Evolutionary conservation across 2,888 invertebrate species (phyloP), one percentile per base, ranked within the genome.

Genomic region (Endotricha flammealis): DNA sequence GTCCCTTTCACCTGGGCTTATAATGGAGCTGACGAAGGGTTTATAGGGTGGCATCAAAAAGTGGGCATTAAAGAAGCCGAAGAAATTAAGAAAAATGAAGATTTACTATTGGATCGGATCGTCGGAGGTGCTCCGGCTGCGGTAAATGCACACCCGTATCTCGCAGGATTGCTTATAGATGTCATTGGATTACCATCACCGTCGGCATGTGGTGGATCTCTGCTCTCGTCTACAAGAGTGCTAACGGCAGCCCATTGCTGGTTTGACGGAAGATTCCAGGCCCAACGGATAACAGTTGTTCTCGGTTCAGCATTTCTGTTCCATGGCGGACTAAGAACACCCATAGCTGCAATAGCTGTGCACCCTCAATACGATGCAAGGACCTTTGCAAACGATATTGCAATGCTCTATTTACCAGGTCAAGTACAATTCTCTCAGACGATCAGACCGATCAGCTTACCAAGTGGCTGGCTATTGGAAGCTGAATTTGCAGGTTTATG

Each of bases 231-330:
- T 8, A 56, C 51, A 5, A 71, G 68, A 44, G 57, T 80, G 2
- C 42, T 81, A 5, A 80, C 81, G 5, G 81, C 81, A 1, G 81
- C 81, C 6, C 81, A 81, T 46, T 81, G 81, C 48, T 81, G 78
- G 77, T 59, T 48, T 36, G 78, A 79, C 36, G 78, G 78, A 25
- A 47, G 58, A 34, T 55, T 58, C 42, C 67, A 68, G 47, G 81
- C 75, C 4, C 62, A 59, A 55, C 57, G 63, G 12, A 65, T 79
- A 43, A 73, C 74, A 2, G 72, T 66, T 2, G 80, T 80, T 3
- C 50, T 80, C 6, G 80, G 79, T 5, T 69, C 79, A 4, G 47
- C 55, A 6, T 78, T 61, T 40, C 46, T 81, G 6, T 80, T 69
- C 44, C 66, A 70, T 38, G 79, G 79, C 30, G 80, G 80, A 12